These are phyloP conservation scores for Solenodon paradoxus DNA, from an alignment of 2,113 vertebrate species.

Conservation along the genomic window DNA sequence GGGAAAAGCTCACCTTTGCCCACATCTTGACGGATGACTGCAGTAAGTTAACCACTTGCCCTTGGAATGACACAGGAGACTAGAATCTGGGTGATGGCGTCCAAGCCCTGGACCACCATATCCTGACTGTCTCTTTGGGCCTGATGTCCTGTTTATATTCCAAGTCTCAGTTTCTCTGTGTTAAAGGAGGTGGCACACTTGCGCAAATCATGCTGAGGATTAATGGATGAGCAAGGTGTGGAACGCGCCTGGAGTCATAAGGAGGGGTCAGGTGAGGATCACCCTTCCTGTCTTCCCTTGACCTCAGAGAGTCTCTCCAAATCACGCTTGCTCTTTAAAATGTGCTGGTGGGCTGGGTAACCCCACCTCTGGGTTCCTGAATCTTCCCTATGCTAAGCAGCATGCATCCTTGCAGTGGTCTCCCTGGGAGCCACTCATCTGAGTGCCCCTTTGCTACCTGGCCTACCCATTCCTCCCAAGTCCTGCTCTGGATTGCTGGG, in stretches of 20 bases:
- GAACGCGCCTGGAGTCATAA: not conserved
- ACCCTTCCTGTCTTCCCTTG: not conserved
- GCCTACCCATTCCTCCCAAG: not conserved
- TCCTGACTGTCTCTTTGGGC: not conserved
- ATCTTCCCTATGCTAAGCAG: fast-evolving
- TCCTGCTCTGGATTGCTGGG: not conserved
- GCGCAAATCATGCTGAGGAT: not conserved
- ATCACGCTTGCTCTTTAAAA: not conserved
- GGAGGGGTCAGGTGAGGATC: not conserved
- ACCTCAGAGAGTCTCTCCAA: not conserved
- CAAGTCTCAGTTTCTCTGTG: not conserved
- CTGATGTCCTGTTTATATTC: no score
- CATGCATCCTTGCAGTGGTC: not conserved
- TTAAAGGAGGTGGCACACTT: not conserved
- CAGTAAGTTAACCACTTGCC: not conserved
- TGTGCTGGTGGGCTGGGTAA: not conserved
- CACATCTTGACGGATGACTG: not conserved
- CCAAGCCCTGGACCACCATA: not conserved
- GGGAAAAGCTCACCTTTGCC: constrained; percentile 46
- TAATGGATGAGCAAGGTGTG: fast-evolving
- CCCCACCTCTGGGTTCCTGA: not conserved
- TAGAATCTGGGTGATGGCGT: not conserved
- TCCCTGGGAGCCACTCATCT: not conserved
- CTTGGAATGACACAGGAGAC: not conserved
- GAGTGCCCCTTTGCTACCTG: no score